Conservation (phyloP, 1,140 invertebrate species). For the Trissolcus basalis region DNA sequence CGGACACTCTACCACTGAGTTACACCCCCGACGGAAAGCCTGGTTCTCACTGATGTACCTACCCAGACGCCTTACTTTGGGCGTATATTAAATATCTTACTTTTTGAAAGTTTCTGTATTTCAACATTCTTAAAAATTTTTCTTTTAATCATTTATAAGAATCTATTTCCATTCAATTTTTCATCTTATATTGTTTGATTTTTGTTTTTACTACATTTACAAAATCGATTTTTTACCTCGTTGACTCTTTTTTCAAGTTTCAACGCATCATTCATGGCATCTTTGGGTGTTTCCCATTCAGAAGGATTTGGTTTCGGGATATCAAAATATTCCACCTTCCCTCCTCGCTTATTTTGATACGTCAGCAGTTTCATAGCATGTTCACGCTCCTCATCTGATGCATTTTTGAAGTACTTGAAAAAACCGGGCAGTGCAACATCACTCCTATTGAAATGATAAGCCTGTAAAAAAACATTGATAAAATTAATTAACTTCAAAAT, state of each 20-base stretch:
- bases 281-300: slow-evolving; percentile 81
- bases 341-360: slow-evolving; percentile 90
- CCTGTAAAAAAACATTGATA: slow-evolving; percentile 72
- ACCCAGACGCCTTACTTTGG: background rate
- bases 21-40: slow-evolving; percentile 63
- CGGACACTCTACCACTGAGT: slow-evolving; percentile 74
- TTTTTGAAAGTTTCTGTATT: no score
- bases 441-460: slow-evolving; percentile 86
- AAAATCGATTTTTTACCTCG: slow-evolving; percentile 49
- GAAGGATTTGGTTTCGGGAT: slow-evolving; percentile 79
- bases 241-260: slow-evolving; percentile 88
- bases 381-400: slow-evolving; percentile 85
- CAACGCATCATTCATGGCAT: slow-evolving; percentile 84
- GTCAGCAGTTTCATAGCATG: slow-evolving; percentile 86
- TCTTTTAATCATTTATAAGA: no score
- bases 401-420: slow-evolving; percentile 83
- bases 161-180: background rate
- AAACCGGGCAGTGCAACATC: slow-evolving; percentile 87
- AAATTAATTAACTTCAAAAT: background rate
- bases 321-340: slow-evolving; percentile 77
- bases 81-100: no score
- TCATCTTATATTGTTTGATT: background rate
- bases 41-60: slow-evolving; percentile 2
- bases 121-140: no score
- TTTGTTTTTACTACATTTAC: background rate